phyloP scores from a whole-genome alignment of 2,113 vertebrate genomes.

The Podarcis cretensis region DNA sequence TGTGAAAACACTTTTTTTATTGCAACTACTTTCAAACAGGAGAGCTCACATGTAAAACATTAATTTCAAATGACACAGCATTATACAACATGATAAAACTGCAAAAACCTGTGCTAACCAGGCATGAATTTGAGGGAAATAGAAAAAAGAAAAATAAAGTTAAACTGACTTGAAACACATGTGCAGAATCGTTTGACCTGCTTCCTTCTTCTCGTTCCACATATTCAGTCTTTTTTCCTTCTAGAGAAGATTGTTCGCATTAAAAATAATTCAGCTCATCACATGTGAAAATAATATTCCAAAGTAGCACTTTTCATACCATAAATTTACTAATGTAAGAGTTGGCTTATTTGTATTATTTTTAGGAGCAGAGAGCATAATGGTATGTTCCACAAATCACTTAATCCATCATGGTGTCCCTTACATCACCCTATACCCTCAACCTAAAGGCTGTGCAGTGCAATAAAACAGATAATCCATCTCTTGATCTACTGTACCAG shows the following conservation, averaged over 20 bases:
- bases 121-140: slow-evolving; percentile 17
- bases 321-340: neutral
- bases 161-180: slow-evolving; percentile 68
- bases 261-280: slow-evolving; percentile 12
- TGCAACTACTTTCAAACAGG: neutral
- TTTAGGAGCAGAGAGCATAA: neutral
- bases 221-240: slow-evolving; percentile 56
- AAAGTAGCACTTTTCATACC: neutral
- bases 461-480: neutral
- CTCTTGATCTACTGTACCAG: no score
- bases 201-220: slow-evolving; percentile 49
- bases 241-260: slow-evolving; percentile 48
- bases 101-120: neutral
- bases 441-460: neutral
- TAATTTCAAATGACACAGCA: neutral
- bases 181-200: slow-evolving; percentile 47
- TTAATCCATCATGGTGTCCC: neutral
- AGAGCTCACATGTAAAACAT: no score
- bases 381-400: neutral
- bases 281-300: slow-evolving; percentile 15
- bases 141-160: slow-evolving; percentile 9
- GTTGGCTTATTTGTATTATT: no score
- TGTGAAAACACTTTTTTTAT: neutral
- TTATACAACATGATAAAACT: neutral
- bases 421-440: neutral